Evolutionary conservation across 2,888 invertebrate genomes (phyloP).

Genomic region (Halictus quadricinctus): DNA sequence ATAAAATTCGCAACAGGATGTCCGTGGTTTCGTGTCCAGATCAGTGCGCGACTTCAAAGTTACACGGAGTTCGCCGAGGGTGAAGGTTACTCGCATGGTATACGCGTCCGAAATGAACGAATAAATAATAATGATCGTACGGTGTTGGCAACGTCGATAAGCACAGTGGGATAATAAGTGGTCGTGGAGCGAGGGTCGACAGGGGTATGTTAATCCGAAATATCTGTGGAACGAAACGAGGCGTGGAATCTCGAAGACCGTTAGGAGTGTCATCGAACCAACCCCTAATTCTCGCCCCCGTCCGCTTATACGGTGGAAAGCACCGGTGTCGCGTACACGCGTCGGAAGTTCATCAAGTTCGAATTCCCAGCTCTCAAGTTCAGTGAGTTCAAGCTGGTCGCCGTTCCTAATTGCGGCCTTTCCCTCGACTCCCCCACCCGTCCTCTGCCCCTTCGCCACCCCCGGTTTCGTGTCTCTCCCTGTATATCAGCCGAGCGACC

Average conservation of each 20-base stretch:
- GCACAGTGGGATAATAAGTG: neutral
- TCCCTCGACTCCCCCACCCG: conserved; percentile 20
- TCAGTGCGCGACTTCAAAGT: no score
- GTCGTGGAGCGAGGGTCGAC: neutral
- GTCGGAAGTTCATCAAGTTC: conserved; percentile 40
- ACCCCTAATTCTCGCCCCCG: conserved; percentile 1
- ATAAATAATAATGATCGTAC: neutral
- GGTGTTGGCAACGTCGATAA: neutral
- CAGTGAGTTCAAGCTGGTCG: conserved; percentile 33
- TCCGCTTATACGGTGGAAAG: conserved; percentile 5
- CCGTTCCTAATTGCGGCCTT: conserved; percentile 44
- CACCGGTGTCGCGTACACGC: conserved; percentile 4
- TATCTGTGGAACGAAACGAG: neutral
- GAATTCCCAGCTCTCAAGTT: conserved; percentile 47
- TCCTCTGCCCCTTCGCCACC: conserved; percentile 23
- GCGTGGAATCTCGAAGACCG: neutral
- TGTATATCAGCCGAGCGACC: conserved; percentile 45
- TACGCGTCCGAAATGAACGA: neutral
- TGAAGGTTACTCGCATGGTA: no score
- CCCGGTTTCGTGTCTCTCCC: conserved; percentile 25
- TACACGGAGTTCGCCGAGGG: no score
- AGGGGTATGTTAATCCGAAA: neutral
- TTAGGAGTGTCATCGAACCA: conserved; percentile 2
- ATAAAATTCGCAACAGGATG: no score
- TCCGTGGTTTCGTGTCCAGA: no score